Evolutionary conservation across 1,140 invertebrate species (phyloP).

Genomic region (Coelopa frigida): DNA sequence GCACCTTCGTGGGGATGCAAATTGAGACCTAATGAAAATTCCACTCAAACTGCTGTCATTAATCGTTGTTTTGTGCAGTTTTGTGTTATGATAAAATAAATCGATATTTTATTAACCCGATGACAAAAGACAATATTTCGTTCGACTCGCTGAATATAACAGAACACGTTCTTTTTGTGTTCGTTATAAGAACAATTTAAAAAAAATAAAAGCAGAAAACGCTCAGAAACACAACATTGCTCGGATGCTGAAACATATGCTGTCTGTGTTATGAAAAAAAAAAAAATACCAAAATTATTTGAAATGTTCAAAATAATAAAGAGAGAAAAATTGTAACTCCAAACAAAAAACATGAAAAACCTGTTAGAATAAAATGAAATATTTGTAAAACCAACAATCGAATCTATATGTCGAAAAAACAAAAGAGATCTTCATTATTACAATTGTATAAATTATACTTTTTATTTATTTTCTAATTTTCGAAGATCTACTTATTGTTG

Average conservation of each 20-base stretch:
- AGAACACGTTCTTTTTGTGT: neutral
- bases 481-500: too few relatives aligned
- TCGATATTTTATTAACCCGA: conserved; percentile 42
- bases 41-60: too few relatives aligned
- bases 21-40: too few relatives aligned
- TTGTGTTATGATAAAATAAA: conserved; percentile 19
- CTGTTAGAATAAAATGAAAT: conserved; percentile 7
- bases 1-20: conserved; percentile 16
- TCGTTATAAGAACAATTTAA: neutral
- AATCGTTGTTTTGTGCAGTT: too few relatives aligned
- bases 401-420: too few relatives aligned
- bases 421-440: too few relatives aligned
- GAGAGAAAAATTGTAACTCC: neutral
- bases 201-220: conserved; percentile 6
- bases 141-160: neutral
- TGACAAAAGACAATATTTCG: conserved; percentile 14
- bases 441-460: too few relatives aligned
- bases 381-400: conserved; percentile 1
- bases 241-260: conserved; percentile 14
- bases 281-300: conserved; percentile 2
- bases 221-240: conserved; percentile 10
- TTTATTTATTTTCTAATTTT: too few relatives aligned
- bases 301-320: neutral
- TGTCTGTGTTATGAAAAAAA: conserved; percentile 6
- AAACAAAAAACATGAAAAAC: conserved; percentile 3